Base-by-base conservation (phyloP, 2,797 vertebrate genomes). In the Anas georgica region DNA sequence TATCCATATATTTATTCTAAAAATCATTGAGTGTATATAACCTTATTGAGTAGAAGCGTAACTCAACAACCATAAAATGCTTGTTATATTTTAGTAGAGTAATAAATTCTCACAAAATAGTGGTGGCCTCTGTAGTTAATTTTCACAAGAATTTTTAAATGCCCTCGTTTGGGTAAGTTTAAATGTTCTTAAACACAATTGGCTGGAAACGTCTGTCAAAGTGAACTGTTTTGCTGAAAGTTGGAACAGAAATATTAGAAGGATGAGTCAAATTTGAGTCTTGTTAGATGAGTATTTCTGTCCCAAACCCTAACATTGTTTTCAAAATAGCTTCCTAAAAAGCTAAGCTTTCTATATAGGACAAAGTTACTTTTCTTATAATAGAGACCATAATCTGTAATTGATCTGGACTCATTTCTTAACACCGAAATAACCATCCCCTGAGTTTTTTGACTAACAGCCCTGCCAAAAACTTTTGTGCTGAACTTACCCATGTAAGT, bases 21-120 rank as follows among this genome's bases (percentile, higher is more conserved):
- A 88, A 96, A 64, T 37, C 55, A 48, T n/a, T 86, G 31, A 77
- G 43, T 72, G 9, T 10, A 6, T 58, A 60, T 52, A 83, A 46
- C 70, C 55, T 86, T 79, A 72, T 80, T 77, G 52, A 95, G 55
- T 73, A 91, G 88, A 88, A 95, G 52, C 62, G 55, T 81, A 75
- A 76, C 25, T 83, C 37, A 46, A 83, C 12, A 91, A 46, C 54
- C 0, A 1, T 63, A 83, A 90, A 64, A 59, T 86, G 69, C 20
- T 80, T 73, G 7, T 46, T 79, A 8, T 59, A 28, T 90, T 93
- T 91, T 77, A 66, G 46, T 80, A 46, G 29, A 76, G 35, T 69
- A 75, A 64, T 75, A 72, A 18, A 48, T 92, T 90, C 56, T 76
- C 20, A 63, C 29, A 74, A 56, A 81, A 35, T 6, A 33, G 14